Percentiles rank a stretch among this genome's conserved stretches.
These are phyloP conservation scores for Gasterosteus nipponicus DNA, from an alignment of 2,113 vertebrate genomes.

Conservation along the genomic window DNA sequence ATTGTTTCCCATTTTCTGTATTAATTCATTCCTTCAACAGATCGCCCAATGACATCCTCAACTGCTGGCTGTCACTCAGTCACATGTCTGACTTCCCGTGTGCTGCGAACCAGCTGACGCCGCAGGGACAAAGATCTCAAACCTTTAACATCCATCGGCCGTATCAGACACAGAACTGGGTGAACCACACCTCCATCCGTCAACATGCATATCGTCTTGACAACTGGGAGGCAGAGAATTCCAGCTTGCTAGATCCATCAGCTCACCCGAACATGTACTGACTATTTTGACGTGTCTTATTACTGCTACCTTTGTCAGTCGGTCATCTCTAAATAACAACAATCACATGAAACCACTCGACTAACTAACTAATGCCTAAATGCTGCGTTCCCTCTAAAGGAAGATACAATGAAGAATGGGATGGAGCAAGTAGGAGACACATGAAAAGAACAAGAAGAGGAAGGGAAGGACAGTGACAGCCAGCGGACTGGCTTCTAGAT, in stretches of 20 bases:
- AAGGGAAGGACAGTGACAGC: constrained; percentile 69
- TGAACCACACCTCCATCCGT: neutral
- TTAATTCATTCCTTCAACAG: neutral
- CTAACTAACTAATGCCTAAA: neutral
- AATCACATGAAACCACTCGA: constrained; percentile 12
- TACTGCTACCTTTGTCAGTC: neutral
- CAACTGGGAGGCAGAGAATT: neutral
- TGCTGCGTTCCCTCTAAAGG: constrained; percentile 20
- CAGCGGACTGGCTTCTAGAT: constrained; percentile 55
- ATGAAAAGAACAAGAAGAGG: constrained; percentile 69
- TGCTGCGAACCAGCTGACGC: neutral
- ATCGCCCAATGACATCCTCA: neutral
- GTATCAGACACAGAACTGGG: neutral
- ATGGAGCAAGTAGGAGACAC: constrained; percentile 45
- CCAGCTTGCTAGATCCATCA: neutral
- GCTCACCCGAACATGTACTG: neutral
- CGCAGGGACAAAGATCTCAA: neutral
- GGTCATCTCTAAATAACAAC: neutral
- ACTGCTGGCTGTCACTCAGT: neutral
- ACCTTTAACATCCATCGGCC: neutral
- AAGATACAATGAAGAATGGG: constrained; percentile 27
- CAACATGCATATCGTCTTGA: neutral
- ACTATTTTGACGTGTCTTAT: neutral
- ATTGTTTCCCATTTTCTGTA: neutral
- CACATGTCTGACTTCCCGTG: neutral